Evolutionary conservation across 2,113 vertebrate species (phyloP).

Genomic region (Otis tarda): DNA sequence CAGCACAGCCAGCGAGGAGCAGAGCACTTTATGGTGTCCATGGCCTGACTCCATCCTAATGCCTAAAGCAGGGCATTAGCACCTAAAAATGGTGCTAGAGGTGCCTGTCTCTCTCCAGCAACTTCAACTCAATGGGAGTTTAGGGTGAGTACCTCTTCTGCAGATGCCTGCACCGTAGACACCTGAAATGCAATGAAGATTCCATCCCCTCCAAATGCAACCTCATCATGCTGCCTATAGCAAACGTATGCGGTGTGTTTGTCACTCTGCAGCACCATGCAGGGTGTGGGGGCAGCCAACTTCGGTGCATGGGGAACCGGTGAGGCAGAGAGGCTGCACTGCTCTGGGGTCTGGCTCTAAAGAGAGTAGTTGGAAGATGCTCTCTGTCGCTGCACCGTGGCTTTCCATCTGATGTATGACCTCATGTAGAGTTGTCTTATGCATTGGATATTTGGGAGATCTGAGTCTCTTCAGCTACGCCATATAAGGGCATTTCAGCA

Average conservation of each 20-base stretch:
- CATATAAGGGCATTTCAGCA: slow-evolving; percentile 48
- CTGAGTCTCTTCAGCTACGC: neutral
- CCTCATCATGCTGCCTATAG: neutral
- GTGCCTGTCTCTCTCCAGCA: neutral
- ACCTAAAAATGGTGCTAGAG: neutral
- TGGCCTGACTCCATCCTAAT: neutral
- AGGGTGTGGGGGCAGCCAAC: neutral
- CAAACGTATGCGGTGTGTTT: rapidly evolving
- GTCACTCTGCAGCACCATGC: rapidly evolving
- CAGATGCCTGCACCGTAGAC: neutral
- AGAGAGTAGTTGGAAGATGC: neutral
- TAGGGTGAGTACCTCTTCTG: neutral
- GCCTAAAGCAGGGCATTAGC: neutral
- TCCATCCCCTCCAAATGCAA: neutral
- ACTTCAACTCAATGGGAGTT: neutral
- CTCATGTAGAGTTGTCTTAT: neutral
- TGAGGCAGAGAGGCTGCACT: neutral
- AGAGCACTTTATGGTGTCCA: neutral
- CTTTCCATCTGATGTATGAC: neutral
- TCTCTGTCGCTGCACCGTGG: neutral
- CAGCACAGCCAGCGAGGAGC: neutral
- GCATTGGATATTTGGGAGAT: slow-evolving; percentile 21
- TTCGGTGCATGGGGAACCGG: rapidly evolving
- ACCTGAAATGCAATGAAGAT: neutral
- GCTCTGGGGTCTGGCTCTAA: neutral